phyloP scores from a whole-genome alignment of 2,888 invertebrate species.

The Eilema depressum region DNA sequence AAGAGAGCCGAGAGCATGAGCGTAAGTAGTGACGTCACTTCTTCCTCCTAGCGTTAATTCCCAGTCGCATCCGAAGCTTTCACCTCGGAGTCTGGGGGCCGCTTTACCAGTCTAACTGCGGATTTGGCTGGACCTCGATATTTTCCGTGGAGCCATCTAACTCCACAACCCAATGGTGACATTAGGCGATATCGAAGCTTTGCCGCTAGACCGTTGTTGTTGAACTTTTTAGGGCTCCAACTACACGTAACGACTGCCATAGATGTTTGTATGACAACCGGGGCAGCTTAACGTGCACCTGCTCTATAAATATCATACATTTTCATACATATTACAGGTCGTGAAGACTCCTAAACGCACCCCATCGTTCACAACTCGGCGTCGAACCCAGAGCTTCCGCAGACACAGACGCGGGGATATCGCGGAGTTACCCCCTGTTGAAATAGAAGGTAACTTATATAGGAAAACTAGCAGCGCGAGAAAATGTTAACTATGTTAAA shows the following conservation, averaged over 20 bases:
- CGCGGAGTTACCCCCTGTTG: conserved; percentile 93
- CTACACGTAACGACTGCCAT: no score
- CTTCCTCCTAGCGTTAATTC: neutral
- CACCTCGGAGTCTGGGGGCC: no score
- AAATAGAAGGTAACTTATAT: conserved; percentile 92
- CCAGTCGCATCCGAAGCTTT: no score
- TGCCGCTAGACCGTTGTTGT: no score
- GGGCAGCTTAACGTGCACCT: no score
- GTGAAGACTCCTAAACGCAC: conserved; percentile 96
- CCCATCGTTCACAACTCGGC: conserved; percentile 97
- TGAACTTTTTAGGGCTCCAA: no score
- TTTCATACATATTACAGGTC: conserved; percentile 67
- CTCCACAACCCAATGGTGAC: neutral
- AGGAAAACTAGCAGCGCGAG: neutral
- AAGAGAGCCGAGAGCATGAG: conserved; percentile 97
- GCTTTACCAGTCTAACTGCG: no score
- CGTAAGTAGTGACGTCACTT: conserved; percentile 67
- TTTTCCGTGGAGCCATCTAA: no score
- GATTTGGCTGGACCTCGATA: neutral
- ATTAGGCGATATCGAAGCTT: neutral
- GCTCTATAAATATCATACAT: no score
- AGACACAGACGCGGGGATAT: conserved; percentile 89
- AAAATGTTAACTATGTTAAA: no score
- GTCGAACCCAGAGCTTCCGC: conserved; percentile 95
- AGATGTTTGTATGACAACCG: no score